phyloP scores from a whole-genome alignment of 1,140 invertebrate genomes.

The Copidosoma floridanum region DNA sequence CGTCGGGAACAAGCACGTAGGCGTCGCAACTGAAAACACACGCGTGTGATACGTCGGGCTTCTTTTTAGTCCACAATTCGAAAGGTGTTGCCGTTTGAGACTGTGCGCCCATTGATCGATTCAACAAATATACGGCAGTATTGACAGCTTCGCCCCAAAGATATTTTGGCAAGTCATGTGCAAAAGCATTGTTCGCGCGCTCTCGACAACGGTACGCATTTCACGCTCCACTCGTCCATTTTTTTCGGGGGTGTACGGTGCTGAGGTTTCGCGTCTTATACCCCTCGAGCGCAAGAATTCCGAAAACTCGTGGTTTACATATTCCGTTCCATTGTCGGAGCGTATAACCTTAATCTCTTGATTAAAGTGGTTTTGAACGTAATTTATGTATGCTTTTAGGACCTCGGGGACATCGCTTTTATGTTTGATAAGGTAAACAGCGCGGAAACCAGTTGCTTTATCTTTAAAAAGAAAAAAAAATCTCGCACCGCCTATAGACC shows the following conservation, averaged over 20 bases:
- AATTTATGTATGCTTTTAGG: neutral
- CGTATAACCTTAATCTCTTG: conserved; percentile 9
- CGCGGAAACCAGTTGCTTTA: conserved; percentile 39
- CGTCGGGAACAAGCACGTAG: no score
- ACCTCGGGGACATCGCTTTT: conserved; percentile 32
- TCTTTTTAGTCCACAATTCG: neutral
- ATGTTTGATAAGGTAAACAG: conserved; percentile 47
- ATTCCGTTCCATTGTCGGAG: neutral
- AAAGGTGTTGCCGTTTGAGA: neutral
- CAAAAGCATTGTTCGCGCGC: conserved; percentile 46
- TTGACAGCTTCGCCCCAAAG: conserved; percentile 23
- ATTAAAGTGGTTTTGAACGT: neutral
- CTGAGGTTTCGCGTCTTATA: neutral
- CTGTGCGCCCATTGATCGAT: neutral
- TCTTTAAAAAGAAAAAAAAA: conserved; percentile 49
- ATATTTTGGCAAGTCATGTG: conserved; percentile 34
- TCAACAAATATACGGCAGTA: conserved; percentile 4
- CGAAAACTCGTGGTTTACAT: neutral
- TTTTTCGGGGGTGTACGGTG: conserved; percentile 11
- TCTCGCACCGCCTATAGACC: conserved; percentile 38
- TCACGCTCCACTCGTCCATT: conserved; percentile 20
- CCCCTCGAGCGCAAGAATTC: neutral
- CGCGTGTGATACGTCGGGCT: neutral
- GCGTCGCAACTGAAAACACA: conserved; percentile 7
- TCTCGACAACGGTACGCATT: conserved; percentile 20